Evolutionary conservation across 2,888 invertebrate genomes (phyloP).

Genomic region (Pristionchus exspectatus): DNA sequence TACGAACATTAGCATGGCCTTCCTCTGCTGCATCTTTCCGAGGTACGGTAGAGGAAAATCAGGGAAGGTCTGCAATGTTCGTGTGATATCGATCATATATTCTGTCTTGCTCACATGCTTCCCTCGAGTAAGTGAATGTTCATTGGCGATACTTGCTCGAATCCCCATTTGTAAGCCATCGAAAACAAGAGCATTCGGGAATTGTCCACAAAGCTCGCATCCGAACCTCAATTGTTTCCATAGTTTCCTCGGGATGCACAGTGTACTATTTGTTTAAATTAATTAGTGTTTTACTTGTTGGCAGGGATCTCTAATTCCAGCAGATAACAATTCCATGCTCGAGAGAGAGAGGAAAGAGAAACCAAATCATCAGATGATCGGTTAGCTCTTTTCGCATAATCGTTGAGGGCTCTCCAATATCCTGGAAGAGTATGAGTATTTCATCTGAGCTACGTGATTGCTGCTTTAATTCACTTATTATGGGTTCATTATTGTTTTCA

Average conservation of each 20-base stretch:
- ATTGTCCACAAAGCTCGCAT: neutral
- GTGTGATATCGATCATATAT: neutral
- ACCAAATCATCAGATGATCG: neutral
- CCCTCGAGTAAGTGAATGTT: neutral
- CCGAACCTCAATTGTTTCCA: constrained; percentile 19
- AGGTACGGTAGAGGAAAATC: constrained; percentile 1
- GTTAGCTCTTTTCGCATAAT: neutral
- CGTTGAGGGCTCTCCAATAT: neutral
- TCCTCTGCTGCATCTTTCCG: neutral
- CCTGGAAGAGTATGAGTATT: neutral
- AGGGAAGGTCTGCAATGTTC: neutral
- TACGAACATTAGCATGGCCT: neutral
- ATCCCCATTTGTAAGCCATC: constrained; percentile 11
- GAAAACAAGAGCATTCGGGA: neutral
- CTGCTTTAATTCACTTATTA: too few species aligned
- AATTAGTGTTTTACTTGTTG: neutral
- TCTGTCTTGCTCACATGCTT: constrained; percentile 2
- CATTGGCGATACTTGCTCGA: neutral
- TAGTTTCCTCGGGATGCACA: too few species aligned
- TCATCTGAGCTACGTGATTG: too few species aligned
- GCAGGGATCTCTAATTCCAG: neutral
- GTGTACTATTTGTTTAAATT: too few species aligned
- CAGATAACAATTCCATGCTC: neutral
- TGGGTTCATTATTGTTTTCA: too few species aligned
- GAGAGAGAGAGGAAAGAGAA: neutral